Evolutionary conservation across 2,888 invertebrate species (phyloP).

Genomic region (Saturnia japonica): DNA sequence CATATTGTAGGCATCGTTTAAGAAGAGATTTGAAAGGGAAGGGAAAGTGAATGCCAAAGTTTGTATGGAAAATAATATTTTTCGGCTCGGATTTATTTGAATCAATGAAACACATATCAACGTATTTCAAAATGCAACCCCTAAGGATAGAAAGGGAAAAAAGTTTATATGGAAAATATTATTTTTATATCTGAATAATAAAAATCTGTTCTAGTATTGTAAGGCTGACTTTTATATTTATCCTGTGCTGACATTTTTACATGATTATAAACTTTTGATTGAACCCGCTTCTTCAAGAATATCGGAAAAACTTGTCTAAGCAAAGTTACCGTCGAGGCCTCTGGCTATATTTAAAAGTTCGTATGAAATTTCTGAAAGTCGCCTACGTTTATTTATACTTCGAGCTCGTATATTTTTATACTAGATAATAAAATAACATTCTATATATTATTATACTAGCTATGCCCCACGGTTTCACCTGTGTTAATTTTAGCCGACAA

Average conservation of each 20-base stretch:
- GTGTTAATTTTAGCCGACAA: too few relatives aligned
- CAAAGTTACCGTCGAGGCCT: conserved; percentile 51
- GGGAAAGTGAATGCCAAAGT: too few relatives aligned
- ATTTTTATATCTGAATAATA: neutral
- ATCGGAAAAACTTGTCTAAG: conserved; percentile 52
- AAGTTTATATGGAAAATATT: too few relatives aligned
- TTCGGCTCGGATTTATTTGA: too few relatives aligned
- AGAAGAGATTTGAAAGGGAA: too few relatives aligned
- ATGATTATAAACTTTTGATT: conserved; percentile 38
- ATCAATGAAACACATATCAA: too few relatives aligned
- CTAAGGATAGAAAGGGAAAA: too few relatives aligned
- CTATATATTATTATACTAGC: too few relatives aligned
- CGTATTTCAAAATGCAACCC: too few relatives aligned
- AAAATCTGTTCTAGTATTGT: neutral
- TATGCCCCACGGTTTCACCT: too few relatives aligned
- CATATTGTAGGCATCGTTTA: too few relatives aligned
- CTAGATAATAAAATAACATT: neutral
- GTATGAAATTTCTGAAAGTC: conserved; percentile 43
- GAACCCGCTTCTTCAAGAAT: conserved; percentile 38
- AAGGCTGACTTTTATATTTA: neutral
- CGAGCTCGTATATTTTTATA: conserved; percentile 34
- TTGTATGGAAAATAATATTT: too few relatives aligned
- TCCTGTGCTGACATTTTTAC: conserved; percentile 7
- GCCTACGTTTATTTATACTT: conserved; percentile 37
- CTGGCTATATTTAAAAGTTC: conserved; percentile 34